phyloP scores from a whole-genome alignment of 2,888 invertebrate genomes.

The Nudaria mundana region DNA sequence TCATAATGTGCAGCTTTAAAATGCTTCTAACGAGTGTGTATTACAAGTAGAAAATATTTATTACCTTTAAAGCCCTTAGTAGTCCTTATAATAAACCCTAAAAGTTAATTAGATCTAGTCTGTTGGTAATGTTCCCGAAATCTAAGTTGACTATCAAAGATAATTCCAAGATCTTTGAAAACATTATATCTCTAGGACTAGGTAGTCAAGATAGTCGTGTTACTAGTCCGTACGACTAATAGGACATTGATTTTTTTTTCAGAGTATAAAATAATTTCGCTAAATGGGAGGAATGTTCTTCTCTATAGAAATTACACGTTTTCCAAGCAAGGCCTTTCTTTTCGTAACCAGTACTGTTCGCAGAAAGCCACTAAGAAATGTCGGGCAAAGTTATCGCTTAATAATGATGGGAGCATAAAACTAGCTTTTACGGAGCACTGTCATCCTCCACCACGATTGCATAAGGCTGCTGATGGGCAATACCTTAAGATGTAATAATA shows the following conservation, averaged over 20 bases:
- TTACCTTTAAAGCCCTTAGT: too few relatives aligned
- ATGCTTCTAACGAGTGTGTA: too few relatives aligned
- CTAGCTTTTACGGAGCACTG: slow-evolving; percentile 18
- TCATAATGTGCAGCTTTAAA: too few relatives aligned
- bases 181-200: too few relatives aligned
- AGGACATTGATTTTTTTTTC: neutral
- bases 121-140: too few relatives aligned
- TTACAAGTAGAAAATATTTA: too few relatives aligned
- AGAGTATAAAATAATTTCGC: slow-evolving; percentile 19
- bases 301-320: slow-evolving; percentile 24
- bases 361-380: slow-evolving; percentile 12
- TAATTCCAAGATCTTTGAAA: too few relatives aligned
- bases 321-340: slow-evolving; percentile 14
- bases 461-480: slow-evolving; percentile 11
- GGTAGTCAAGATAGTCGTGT: too few relatives aligned
- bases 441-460: slow-evolving; percentile 31
- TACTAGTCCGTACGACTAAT: too few relatives aligned
- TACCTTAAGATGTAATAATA: slow-evolving; percentile 2
- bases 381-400: slow-evolving; percentile 1
- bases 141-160: too few relatives aligned
- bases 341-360: slow-evolving; percentile 25
- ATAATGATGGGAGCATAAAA: slow-evolving; percentile 13
- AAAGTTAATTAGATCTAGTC: too few relatives aligned
- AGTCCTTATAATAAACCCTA: too few relatives aligned
- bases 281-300: slow-evolving; percentile 16